Evolutionary conservation across 2,113 vertebrate genomes (phyloP), one percentile per base, ranked within the genome.

Genomic region (Prunella himalayana): DNA sequence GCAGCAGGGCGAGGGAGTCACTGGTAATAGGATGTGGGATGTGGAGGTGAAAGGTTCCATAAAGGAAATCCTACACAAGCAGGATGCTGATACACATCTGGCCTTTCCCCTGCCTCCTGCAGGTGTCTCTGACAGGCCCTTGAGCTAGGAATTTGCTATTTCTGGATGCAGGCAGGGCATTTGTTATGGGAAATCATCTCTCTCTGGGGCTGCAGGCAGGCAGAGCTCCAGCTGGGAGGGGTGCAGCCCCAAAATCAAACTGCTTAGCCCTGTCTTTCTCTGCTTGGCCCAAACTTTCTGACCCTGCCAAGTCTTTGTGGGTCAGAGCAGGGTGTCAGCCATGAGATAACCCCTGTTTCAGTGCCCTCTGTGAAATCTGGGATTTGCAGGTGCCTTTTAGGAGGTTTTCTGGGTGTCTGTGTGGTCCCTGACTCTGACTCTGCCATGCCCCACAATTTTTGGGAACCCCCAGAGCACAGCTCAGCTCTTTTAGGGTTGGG

Each of bases 401-500:
- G 13, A 25, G 61, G 20, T 7, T 66, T 56, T 27, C 13, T 13
- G 15, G 25, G 12, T 14, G n/a, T 8, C 24, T 44, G 57, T 22
- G 21, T 15, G 35, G 13, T 49, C 25, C 35, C 50, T 80, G 28
- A 16, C 66, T 72, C 39, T 72, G 68, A 20, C 10, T 53, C 59
- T 56, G 39, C 22, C 0, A 0, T 22, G 30, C 9, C 44, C n/a
- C 63, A 41, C 53, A 31, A 2, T 75, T 28, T 24, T 35, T 35
- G 3, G 5, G 76, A 73, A 6, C 6, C 11, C 50, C 27, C 25
- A 60, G 71, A 37, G 25, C 56, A 31, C n/a, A 77, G 28, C 23
- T 56, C 53, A 28, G 71, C 3, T 53, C 39, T 44, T 53, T 18
- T 24, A 37, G 54, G 71, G 30, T 33, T 16, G 31, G 5, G 3